phyloP scores from a whole-genome alignment of 1,140 invertebrate genomes.

The Apis laboriosa region DNA sequence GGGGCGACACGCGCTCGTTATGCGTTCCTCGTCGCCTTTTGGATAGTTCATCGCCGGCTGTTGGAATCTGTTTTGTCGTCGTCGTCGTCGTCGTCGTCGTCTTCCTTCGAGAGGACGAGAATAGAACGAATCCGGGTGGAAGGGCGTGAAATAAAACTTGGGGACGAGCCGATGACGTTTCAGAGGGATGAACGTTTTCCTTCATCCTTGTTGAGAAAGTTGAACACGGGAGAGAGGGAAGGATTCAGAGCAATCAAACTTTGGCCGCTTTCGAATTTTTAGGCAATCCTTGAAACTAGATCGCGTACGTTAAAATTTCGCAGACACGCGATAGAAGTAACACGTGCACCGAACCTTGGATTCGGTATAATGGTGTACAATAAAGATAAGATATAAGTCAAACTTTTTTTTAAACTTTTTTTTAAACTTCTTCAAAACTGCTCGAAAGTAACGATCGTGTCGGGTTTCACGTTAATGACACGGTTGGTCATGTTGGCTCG shows the following conservation, averaged over 20 bases:
- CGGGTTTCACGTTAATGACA: background rate
- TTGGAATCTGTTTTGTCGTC: slow-evolving; percentile 62
- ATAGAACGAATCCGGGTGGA: slow-evolving; percentile 41
- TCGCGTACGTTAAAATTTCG: slow-evolving; percentile 5
- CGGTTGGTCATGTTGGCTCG: background rate
- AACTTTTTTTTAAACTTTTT: background rate
- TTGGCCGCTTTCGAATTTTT: slow-evolving; percentile 18
- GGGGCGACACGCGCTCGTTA: slow-evolving; percentile 38
- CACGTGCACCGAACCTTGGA: background rate
- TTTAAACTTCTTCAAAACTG: background rate
- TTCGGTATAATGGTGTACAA: background rate
- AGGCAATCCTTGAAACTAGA: background rate
- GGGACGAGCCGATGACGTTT: slow-evolving; percentile 16
- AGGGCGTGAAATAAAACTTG: slow-evolving; percentile 55
- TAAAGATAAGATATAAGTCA: background rate
- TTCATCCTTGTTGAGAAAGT: background rate
- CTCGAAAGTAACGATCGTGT: too few species aligned
- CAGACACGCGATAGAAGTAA: slow-evolving; percentile 2
- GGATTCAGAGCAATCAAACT: background rate
- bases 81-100: slow-evolving; percentile 44
- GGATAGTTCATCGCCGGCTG: slow-evolving; percentile 54
- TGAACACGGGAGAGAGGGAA: background rate
- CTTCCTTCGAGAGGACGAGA: slow-evolving; percentile 36
- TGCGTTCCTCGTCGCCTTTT: slow-evolving; percentile 51
- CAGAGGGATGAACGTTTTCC: slow-evolving; percentile 6